Evolutionary conservation across 1,140 invertebrate species (phyloP), one percentile per base, ranked within the genome.

Genomic region (Drosophila lowei): DNA sequence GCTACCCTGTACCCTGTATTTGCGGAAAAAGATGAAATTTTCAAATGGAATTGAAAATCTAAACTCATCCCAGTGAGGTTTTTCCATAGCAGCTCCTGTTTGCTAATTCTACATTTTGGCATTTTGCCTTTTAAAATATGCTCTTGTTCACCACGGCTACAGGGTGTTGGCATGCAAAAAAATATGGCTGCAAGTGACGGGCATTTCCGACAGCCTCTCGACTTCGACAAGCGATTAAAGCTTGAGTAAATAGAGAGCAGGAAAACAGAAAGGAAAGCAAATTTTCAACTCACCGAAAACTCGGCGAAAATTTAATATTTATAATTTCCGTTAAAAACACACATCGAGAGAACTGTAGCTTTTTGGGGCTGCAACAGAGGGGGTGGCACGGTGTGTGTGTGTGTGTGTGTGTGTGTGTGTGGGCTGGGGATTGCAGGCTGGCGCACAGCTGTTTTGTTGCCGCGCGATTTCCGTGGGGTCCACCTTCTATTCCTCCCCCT

Each of bases 291-390:
- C 34, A 11, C 4, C 34, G 44, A 47, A 55, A 56, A 64, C 46
- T 57, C 58, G 46, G 38, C 59, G 63, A 75, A 66, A 70, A 64
- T 68, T 47, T 61, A 56, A 16, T 57, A 47, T 88, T 88, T 78
- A 86, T 88, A 88, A 81, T 86, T 88, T 86, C 81, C 81, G 81
- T 65, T 54, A 47, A 70, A 77, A 72, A 70, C 74, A 72, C 58
- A 58, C 54, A 46, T 38, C 54, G 47, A 55, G 54, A 47, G 34
- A 6, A 50, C 9, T 21, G 25, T 21, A 54, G 25, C 41, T 66
- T 46, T 43, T n/a, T 49, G 46, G 18, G 30, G 23, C 47, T 41
- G 55, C 46, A 57, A 28, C n/a, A 21, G 34, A 7, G 13, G 47
- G 30, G 52, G 8, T 54, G 50, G 34, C 34, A 9, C 8, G 0